Base-by-base conservation (phyloP, 2,888 invertebrate species). In the Theristus sp. region DNA sequence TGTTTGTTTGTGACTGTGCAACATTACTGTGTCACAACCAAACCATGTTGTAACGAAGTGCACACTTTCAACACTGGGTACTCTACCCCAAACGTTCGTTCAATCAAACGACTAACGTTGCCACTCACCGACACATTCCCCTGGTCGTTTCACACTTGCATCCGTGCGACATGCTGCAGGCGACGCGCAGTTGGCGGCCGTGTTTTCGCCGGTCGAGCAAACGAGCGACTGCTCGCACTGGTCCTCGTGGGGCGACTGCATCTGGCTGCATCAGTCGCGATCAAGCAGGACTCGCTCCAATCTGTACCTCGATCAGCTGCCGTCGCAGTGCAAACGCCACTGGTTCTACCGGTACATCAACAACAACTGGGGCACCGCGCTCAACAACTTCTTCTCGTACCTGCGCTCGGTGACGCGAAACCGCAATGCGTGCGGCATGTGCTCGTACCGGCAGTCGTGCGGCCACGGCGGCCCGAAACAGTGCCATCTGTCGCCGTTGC, bases 311-410 rank as follows among this genome's bases (percentile, higher is more conserved):
- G 26, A 30, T 26, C 59, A 59, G 55, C 31, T 59, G 25, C 25
- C 31, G 6, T 6, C 13, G 1, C 1, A 20, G 26, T 59, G 59
- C 38, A 24, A 54, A 24, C 3, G n/a, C 3, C 53, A 55, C 59
- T 54, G 59, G 54, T 59, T 59, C 59, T 59, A 38, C 59, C 31
- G 25, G 22, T 26, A 25, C 38, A 54, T 55, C 25, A 2, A 24
- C 1, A 25, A 30, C 17, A 30, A 29, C 6, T 59, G 22, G 24
- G 59, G 59, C 31, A 2, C 67, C 66, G 71, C 71, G 22, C 69
- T 71, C 63, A 65, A 67, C 63, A 71, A 71, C 65, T 70, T 71
- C 63, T 71, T 69, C 64, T 66, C 66, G 59, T 71, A 71, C 60
- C 60, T 71, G 55, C 61, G 69, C 25, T 67, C 68, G 13, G 66